A percentile compares a stretch with the other conserved stretches of the same genome.
phyloP scores from a whole-genome alignment of 2,113 vertebrate species.

The Amia ocellicauda region DNA sequence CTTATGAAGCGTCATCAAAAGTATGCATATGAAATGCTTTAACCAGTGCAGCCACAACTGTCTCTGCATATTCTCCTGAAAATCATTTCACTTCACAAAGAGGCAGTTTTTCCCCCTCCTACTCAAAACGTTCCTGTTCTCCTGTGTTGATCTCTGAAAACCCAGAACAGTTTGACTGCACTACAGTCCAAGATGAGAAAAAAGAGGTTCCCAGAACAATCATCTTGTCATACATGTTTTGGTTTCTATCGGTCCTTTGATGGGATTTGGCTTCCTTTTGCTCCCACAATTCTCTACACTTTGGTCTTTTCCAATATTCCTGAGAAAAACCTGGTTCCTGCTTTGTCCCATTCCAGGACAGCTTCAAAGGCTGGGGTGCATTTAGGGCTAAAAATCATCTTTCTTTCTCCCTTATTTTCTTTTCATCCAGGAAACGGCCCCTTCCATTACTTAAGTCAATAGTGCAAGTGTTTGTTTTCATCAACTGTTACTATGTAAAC shows the following conservation, averaged over 20 bases:
- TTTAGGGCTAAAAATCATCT: background rate
- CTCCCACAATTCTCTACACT: background rate
- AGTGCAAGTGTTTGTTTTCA: background rate
- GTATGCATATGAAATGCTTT: too few relatives aligned
- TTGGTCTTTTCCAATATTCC: slow-evolving; percentile 13
- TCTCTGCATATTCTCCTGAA: too few relatives aligned
- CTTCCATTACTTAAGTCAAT: slow-evolving; percentile 2
- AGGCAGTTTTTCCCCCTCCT: too few relatives aligned
- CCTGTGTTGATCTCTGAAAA: too few relatives aligned
- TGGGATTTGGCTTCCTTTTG: background rate
- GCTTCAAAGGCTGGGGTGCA: background rate
- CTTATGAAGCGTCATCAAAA: too few relatives aligned
- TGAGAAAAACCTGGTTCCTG: slow-evolving; percentile 14
- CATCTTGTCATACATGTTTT: background rate
- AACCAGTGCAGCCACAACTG: too few relatives aligned
- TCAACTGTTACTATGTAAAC: background rate
- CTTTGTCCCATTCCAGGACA: background rate
- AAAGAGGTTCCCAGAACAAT: too few relatives aligned
- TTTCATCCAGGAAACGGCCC: background rate
- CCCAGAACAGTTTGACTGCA: too few relatives aligned
- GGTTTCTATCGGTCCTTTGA: background rate
- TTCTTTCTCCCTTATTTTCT: background rate
- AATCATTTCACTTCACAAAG: too few relatives aligned
- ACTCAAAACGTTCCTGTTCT: too few relatives aligned
- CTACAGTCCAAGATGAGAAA: too few relatives aligned